Conservation (phyloP, 2,797 vertebrate genomes). For the Buphagus erythrorhynchus region DNA sequence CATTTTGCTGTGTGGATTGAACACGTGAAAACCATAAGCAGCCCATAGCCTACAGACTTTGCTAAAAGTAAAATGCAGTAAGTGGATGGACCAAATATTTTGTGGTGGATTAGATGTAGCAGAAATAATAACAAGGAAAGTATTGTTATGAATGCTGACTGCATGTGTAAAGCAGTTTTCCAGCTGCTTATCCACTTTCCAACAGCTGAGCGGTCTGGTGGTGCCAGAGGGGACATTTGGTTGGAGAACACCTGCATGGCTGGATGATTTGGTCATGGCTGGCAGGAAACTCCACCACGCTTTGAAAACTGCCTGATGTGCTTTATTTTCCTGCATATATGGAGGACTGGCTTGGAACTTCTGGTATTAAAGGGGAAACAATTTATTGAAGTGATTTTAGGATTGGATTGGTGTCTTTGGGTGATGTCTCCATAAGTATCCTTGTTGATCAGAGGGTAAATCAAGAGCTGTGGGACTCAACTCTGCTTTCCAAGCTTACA, state of each 20-base stretch:
- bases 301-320: not conserved
- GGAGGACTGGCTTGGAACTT: not conserved
- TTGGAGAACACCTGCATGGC: rapidly evolving
- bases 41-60: not conserved
- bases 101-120: not conserved
- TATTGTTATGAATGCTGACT: not conserved
- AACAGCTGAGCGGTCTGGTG: not conserved
- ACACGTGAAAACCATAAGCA: not conserved
- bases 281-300: not conserved
- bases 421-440: not conserved
- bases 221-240: not conserved
- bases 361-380: not conserved
- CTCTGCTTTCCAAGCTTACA: not conserved
- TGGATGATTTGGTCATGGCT: rapidly evolving
- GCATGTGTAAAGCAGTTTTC: not conserved
- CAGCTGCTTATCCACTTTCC: not conserved
- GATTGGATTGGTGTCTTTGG: not conserved
- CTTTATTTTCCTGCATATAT: not conserved
- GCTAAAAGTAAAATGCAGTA: not conserved
- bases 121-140: not conserved
- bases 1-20: not conserved
- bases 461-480: not conserved
- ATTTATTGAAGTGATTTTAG: not conserved
- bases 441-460: not conserved
- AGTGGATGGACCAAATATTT: not conserved